Conservation (phyloP, 1,140 invertebrate genomes). For the Tetranychus urticae region DNA sequence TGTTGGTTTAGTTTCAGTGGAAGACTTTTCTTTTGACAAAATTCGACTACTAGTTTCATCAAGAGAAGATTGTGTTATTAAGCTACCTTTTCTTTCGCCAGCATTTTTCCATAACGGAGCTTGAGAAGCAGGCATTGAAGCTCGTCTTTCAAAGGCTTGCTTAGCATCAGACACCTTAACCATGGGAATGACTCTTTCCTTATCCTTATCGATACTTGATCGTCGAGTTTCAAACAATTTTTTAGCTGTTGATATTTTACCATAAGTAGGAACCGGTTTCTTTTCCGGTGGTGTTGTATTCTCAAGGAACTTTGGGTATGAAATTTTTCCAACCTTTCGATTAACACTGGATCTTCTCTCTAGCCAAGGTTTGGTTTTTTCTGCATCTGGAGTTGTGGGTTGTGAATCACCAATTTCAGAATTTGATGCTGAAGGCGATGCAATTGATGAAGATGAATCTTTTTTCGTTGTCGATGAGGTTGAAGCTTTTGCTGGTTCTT, state of each 20-base stretch:
- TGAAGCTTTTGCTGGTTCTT: no score
- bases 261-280: neutral
- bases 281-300: neutral
- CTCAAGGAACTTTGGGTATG: slow-evolving; percentile 7
- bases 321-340: slow-evolving; percentile 3
- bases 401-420: neutral
- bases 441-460: no score
- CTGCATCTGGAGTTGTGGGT: neutral
- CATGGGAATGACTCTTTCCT: slow-evolving; percentile 14
- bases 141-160: slow-evolving; percentile 14
- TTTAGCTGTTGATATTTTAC: neutral
- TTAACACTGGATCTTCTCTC: neutral
- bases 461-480: no score
- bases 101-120: neutral
- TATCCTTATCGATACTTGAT: neutral
- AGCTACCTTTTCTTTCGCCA: neutral
- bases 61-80: neutral
- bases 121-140: neutral
- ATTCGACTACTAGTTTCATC: neutral
- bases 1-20: neutral
- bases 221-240: neutral
- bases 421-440: neutral
- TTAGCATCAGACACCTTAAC: slow-evolving; percentile 18
- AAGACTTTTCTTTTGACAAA: neutral
- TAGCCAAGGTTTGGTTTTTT: neutral